phyloP scores from a whole-genome alignment of 2,113 vertebrate species.

The Cryptoleucopteryx plumbea region DNA sequence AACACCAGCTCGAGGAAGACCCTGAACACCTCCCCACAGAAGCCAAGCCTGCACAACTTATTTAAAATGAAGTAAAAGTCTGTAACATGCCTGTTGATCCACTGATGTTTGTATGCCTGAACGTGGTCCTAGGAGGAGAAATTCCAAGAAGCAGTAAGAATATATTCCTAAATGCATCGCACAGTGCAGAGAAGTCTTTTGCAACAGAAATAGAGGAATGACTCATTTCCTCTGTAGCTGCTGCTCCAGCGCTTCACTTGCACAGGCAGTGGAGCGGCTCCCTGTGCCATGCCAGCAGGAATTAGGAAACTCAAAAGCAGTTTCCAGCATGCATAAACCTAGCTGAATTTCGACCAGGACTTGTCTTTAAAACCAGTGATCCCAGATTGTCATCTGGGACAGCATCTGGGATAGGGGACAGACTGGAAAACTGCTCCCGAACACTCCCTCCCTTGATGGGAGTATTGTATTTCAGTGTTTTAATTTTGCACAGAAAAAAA shows the following conservation, averaged over 20 bases:
- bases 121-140: not conserved
- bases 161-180: not conserved
- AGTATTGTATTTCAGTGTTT: not conserved
- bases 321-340: not conserved
- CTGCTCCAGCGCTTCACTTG: not conserved
- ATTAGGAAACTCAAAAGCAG: not conserved
- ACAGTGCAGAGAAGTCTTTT: not conserved
- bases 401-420: not conserved
- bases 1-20: not conserved
- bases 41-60: not conserved
- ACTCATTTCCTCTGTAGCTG: constrained; percentile 65
- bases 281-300: not conserved
- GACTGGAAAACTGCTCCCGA: not conserved
- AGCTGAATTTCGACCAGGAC: not conserved
- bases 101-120: not conserved
- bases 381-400: not conserved
- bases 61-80: not conserved
- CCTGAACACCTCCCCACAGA: not conserved
- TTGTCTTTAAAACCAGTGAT: not conserved
- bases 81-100: not conserved
- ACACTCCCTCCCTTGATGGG: not conserved
- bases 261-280: not conserved
- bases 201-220: constrained; percentile 54
- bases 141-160: not conserved
- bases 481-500: not conserved